phyloP scores from a whole-genome alignment of 2,888 invertebrate genomes.

The Eubasilissa splendida region DNA sequence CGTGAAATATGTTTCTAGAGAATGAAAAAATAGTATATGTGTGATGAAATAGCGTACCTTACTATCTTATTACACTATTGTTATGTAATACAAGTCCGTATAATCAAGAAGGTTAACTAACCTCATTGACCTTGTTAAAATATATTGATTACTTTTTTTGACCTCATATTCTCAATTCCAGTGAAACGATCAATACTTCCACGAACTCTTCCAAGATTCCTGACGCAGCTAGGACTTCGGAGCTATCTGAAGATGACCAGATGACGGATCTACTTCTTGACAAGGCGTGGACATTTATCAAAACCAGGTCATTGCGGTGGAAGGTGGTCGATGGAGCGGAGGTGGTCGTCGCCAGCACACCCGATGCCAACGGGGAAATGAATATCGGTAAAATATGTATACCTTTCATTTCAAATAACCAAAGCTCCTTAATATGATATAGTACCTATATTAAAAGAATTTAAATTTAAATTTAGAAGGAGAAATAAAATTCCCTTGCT shows the following conservation, averaged over 20 bases:
- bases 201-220: slow-evolving; percentile 7
- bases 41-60: too few relatives aligned
- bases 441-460: too few relatives aligned
- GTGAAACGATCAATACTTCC: not conserved
- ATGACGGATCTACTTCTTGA: slow-evolving; percentile 79
- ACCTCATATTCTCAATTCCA: not conserved
- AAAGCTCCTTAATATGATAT: too few relatives aligned
- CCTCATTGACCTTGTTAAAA: too few relatives aligned
- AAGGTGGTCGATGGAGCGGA: slow-evolving; percentile 85
- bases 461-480: too few relatives aligned
- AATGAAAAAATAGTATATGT: too few relatives aligned
- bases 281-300: slow-evolving; percentile 84
- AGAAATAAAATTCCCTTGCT: too few relatives aligned
- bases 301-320: slow-evolving; percentile 84
- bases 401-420: not conserved
- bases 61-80: too few relatives aligned
- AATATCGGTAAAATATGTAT: slow-evolving; percentile 72
- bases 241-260: slow-evolving; percentile 75
- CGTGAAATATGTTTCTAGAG: too few relatives aligned
- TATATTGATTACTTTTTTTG: too few relatives aligned
- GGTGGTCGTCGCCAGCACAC: slow-evolving; percentile 80
- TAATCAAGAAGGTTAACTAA: too few relatives aligned
- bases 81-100: too few relatives aligned
- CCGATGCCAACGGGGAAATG: slow-evolving; percentile 78
- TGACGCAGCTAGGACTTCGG: slow-evolving; percentile 56